Percentiles rank a stretch among this genome's conserved stretches.
Conservation (phyloP, 2,797 vertebrate species). For the Sparus aurata region DNA sequence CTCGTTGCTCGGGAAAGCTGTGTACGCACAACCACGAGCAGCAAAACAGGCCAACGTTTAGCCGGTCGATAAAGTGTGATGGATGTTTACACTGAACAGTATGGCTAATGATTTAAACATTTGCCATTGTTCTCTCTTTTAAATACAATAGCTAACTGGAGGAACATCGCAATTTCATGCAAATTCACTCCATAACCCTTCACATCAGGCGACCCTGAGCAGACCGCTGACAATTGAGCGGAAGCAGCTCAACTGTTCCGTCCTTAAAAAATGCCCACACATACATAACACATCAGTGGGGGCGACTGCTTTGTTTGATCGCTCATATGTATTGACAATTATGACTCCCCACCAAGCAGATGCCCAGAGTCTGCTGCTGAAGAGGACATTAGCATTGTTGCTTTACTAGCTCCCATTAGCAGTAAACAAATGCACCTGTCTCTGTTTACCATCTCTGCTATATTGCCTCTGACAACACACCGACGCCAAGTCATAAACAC, state of each 20-base stretch:
- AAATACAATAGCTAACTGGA: not conserved
- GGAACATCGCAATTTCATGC: not conserved
- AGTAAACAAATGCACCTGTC: slow-evolving; percentile 86
- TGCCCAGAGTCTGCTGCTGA: slow-evolving; percentile 77
- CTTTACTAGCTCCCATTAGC: slow-evolving; percentile 83
- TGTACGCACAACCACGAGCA: not conserved
- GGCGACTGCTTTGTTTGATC: slow-evolving; percentile 61
- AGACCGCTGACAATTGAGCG: not conserved
- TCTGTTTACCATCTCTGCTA: slow-evolving; percentile 82
- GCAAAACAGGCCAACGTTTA: not conserved
- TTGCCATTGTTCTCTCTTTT: not conserved
- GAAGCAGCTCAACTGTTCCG: slow-evolving; percentile 32
- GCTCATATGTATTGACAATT: slow-evolving; percentile 67
- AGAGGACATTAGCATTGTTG: slow-evolving; percentile 82
- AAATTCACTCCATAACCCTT: slow-evolving; percentile 1
- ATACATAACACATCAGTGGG: slow-evolving; percentile 15
- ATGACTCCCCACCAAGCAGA: slow-evolving; percentile 73
- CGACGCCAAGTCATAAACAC: slow-evolving; percentile 82
- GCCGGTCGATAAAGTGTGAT: not conserved
- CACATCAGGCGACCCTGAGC: not conserved
- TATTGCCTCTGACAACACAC: slow-evolving; percentile 83
- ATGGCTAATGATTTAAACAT: not conserved
- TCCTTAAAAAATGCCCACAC: slow-evolving; percentile 35
- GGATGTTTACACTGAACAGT: slow-evolving; percentile 2
- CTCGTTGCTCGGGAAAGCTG: not conserved